Conservation (phyloP, 2,113 vertebrate genomes). For the Protobothrops flavoviridis region DNA sequence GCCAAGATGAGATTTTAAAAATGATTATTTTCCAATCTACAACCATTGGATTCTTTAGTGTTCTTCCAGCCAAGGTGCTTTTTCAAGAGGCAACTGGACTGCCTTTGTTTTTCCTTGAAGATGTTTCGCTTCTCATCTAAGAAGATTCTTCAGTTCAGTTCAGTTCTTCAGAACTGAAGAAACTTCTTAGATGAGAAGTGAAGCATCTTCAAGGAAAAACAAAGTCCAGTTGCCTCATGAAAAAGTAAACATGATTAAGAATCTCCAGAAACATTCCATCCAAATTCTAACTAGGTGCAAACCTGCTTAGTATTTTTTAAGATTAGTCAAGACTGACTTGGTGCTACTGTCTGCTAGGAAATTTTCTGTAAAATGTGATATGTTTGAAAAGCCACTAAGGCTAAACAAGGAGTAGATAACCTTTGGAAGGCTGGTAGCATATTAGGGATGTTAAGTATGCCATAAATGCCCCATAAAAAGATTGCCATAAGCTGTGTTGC, state of each 20-base stretch:
- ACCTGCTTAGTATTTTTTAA: background rate
- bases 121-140: background rate
- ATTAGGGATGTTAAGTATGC: background rate
- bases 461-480: background rate
- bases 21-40: background rate
- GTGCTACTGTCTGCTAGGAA: background rate
- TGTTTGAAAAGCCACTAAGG: background rate
- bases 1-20: background rate
- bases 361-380: background rate
- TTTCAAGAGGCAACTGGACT: background rate
- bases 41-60: background rate
- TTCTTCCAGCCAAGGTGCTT: background rate
- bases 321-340: background rate
- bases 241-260: too few relatives aligned
- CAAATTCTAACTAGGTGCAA: background rate
- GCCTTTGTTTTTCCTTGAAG: background rate
- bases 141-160: background rate
- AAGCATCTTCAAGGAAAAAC: background rate
- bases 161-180: background rate
- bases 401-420: background rate
- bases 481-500: background rate
- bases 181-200: background rate
- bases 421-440: background rate
- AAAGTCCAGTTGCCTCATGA: background rate
- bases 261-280: background rate